Conservation (phyloP, 2,888 invertebrate genomes). For the Malachius bipustulatus region DNA sequence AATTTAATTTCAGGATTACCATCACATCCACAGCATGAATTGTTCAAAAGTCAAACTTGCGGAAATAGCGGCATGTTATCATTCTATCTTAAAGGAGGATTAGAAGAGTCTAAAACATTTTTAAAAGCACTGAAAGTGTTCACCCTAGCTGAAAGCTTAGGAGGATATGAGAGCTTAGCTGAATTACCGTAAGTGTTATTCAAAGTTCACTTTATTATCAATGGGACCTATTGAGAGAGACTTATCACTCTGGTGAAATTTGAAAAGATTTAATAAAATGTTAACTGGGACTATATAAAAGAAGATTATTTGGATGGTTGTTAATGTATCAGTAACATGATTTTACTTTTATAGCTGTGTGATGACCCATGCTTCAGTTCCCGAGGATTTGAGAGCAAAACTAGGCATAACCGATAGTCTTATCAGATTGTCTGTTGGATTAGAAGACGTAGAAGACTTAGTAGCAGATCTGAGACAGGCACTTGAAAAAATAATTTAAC, state of each 20-base stretch:
- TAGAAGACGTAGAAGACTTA: conserved; percentile 72
- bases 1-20: conserved; percentile 66
- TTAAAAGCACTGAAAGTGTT: conserved; percentile 67
- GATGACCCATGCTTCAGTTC: conserved; percentile 94
- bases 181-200: conserved; percentile 74
- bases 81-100: conserved; percentile 70
- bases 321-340: background rate
- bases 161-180: conserved; percentile 89
- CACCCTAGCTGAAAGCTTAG: conserved; percentile 84
- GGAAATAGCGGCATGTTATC: conserved; percentile 90
- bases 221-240: too few species aligned
- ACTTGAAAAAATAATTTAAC: conserved; percentile 36
- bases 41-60: conserved; percentile 67
- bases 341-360: conserved; percentile 48
- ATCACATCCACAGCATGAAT: conserved; percentile 74
- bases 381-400: conserved; percentile 53
- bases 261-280: too few species aligned
- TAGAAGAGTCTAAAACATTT: conserved; percentile 61
- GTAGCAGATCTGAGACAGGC: conserved; percentile 71
- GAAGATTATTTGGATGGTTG: too few species aligned
- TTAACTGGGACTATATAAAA: too few species aligned
- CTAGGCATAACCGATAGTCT: conserved; percentile 72
- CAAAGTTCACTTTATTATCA: too few species aligned
- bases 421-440: conserved; percentile 73
- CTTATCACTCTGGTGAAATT: too few species aligned